Base-by-base conservation (phyloP, 2,888 invertebrate genomes). In the Patella depressa region DNA sequence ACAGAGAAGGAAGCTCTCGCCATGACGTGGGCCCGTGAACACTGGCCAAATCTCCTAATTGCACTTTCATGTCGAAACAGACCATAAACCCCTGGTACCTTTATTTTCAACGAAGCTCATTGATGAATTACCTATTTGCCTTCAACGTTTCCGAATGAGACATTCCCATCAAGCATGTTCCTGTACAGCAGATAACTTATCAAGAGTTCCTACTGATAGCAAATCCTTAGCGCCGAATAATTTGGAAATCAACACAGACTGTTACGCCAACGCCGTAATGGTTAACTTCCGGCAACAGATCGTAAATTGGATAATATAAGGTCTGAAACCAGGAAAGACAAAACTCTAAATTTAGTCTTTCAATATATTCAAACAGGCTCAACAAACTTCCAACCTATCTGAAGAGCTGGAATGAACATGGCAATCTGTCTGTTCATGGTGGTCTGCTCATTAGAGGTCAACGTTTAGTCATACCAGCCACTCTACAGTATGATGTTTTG, bases 11-110 rank as follows among this genome's bases (percentile, higher is more conserved):
- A 57, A 57, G 11, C 59, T 15, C 19, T 59, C n/a, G n/a, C 59
- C 0, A 59, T 59, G 59, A 59, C 59, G 4, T 59, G 59, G 59
- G 59, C 59, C n/a, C 59, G 3, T 59, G 59, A 59, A 59, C 59
- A 59, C n/a, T 59, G 59, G 59, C 11, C 59, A 15, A 59, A 59
- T 59, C 12, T 59, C n/a, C 59, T 59, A 15, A n/a, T n/a, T 59
- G n/a, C 59, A n/a, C 12, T 59, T 59, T 59, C 59, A 59, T 7
- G 74, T 74, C 12, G 55, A 76, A 74, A 78, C 74, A 45, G 76
- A 80, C 53, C 78, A 80, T 69, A 80, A 80, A 57, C 78, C 76
- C 3, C 70, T 80, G 17, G 72, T 74, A n/a, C 53, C 76, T 45
- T 76, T 78, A 54, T 74, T 59, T n/a, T 59, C 59, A 11, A 59